Percentiles rank a stretch among this genome's conserved stretches.
Conservation (phyloP, 2,113 vertebrate genomes). For the Martes martes region DNA sequence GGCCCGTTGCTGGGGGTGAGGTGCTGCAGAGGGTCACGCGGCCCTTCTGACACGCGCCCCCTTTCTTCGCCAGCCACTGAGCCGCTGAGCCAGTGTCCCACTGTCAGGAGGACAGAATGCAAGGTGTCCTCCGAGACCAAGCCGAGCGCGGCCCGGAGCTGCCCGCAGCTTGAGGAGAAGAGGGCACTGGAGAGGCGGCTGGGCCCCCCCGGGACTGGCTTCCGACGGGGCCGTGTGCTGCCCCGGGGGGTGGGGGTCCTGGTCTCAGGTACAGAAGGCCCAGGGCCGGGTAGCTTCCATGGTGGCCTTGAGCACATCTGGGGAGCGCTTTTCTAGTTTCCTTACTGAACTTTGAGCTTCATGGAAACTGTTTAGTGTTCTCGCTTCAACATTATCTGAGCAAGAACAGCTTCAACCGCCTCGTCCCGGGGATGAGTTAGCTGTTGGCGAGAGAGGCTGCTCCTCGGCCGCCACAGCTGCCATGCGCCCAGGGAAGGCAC, state of each 20-base stretch:
- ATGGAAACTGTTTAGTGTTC: background rate
- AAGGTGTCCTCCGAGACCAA: background rate
- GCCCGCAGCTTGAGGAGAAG: background rate
- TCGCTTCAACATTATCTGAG: background rate
- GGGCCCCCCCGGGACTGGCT: background rate
- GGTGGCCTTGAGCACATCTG: background rate
- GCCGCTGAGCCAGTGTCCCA: background rate
- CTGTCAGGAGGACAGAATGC: slow-evolving; percentile 24
- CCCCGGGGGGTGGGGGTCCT: background rate
- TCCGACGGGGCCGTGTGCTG: background rate
- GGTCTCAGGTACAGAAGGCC: background rate
- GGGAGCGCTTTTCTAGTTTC: background rate
- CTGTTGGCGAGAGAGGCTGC: background rate
- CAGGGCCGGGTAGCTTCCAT: background rate
- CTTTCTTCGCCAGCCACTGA: background rate
- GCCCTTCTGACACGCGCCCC: background rate
- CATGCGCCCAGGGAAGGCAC: rapidly evolving
- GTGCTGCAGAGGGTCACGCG: background rate
- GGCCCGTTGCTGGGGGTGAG: background rate
- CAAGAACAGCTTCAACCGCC: background rate
- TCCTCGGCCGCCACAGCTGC: rapidly evolving
- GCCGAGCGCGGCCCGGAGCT: background rate
- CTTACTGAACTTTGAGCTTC: slow-evolving; percentile 72
- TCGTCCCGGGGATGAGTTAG: background rate
- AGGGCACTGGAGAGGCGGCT: background rate